A percentile compares a stretch with the other conserved stretches of the same genome.
These are phyloP conservation scores for Ataeniobius toweri DNA, from an alignment of 2,797 vertebrate species.

Conservation along the genomic window DNA sequence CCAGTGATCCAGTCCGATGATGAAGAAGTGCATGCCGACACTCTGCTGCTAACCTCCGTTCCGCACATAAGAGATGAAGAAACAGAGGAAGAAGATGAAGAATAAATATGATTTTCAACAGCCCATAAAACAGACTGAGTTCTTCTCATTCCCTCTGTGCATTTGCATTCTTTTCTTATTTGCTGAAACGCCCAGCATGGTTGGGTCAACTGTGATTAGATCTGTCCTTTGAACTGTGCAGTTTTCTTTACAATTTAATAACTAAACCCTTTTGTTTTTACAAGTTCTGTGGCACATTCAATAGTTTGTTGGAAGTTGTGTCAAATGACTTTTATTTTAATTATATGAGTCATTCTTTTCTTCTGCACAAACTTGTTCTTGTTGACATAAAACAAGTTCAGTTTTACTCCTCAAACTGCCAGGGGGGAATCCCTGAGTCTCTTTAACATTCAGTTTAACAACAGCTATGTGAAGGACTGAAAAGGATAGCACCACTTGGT, in stretches of 20 bases:
- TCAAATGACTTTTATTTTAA: neutral
- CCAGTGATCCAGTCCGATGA: slow-evolving; percentile 90
- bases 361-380: slow-evolving; percentile 17
- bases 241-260: neutral
- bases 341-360: neutral
- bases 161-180: slow-evolving; percentile 19
- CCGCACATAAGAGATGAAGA: slow-evolving; percentile 70
- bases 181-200: slow-evolving; percentile 48
- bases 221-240: slow-evolving; percentile 16
- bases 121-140: slow-evolving; percentile 49
- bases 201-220: slow-evolving; percentile 34
- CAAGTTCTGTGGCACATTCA: neutral
- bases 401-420: slow-evolving; percentile 2
- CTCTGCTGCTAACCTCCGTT: slow-evolving; percentile 69
- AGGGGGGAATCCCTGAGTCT: neutral
- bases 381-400: neutral
- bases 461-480: neutral
- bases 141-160: neutral
- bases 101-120: slow-evolving; percentile 42
- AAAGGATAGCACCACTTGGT: neutral
- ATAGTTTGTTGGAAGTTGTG: neutral
- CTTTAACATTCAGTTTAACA: neutral
- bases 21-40: slow-evolving; percentile 85
- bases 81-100: slow-evolving; percentile 73
- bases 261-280: neutral